Evolutionary conservation across 2,797 vertebrate species (phyloP).

Genomic region (Anisognathus igniventris): DNA sequence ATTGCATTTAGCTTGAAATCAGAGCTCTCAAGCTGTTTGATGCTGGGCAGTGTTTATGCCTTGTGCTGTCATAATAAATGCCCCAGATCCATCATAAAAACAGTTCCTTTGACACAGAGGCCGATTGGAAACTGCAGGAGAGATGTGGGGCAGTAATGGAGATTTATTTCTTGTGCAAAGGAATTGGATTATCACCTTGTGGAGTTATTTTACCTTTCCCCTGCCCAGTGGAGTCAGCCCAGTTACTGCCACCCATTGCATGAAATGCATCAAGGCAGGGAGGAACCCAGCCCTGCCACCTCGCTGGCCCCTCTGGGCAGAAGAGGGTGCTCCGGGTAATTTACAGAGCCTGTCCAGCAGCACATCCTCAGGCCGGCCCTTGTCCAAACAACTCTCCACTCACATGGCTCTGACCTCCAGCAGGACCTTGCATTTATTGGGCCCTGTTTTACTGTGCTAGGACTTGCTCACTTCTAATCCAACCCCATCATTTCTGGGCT

Average conservation of each 20-base stretch:
- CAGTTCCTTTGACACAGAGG: neutral
- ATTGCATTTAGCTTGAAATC: slow-evolving; percentile 14
- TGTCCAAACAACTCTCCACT: neutral
- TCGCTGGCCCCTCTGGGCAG: neutral
- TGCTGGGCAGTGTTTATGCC: neutral
- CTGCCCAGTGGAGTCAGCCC: neutral
- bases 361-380: neutral
- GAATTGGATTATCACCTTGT: neutral
- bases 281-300: neutral
- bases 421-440: neutral
- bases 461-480: neutral
- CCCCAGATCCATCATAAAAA: slow-evolving; percentile 26
- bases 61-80: neutral
- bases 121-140: neutral
- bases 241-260: neutral
- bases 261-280: neutral
- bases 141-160: neutral
- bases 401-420: neutral
- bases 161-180: neutral
- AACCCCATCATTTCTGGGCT: neutral
- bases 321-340: neutral
- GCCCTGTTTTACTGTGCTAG: neutral
- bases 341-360: neutral
- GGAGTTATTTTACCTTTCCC: slow-evolving; percentile 19
- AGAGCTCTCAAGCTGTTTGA: neutral